phyloP scores from a whole-genome alignment of 1,140 invertebrate genomes.

The Orchestia grillus region DNA sequence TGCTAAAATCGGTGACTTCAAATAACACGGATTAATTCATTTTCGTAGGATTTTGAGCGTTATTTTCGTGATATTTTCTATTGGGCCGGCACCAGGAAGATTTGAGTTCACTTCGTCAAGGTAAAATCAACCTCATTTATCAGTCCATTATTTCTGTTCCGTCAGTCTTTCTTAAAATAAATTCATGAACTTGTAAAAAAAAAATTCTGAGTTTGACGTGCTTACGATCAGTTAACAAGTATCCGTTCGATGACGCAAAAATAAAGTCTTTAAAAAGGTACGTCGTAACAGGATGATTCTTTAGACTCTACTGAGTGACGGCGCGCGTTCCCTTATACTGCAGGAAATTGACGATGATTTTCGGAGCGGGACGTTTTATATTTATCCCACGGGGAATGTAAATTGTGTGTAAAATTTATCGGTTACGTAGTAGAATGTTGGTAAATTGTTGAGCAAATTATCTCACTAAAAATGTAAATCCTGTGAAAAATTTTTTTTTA shows the following conservation, averaged over 20 bases:
- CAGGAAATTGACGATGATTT: not conserved
- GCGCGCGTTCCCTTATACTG: not conserved
- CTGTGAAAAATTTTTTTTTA: too few species aligned
- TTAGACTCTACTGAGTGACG: not conserved
- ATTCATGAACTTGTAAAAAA: not conserved
- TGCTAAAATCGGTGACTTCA: too few species aligned
- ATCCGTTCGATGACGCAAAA: not conserved
- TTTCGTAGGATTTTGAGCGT: too few species aligned
- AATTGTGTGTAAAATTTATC: not conserved
- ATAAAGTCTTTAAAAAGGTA: not conserved
- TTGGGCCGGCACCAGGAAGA: not conserved
- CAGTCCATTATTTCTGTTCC: not conserved
- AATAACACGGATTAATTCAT: too few species aligned
- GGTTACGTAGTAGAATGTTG: too few species aligned
- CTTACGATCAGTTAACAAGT: not conserved
- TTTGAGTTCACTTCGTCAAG: not conserved
- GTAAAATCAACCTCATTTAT: not conserved
- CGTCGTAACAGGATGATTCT: not conserved
- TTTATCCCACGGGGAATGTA: not conserved
- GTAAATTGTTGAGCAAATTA: too few species aligned
- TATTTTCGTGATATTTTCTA: too few species aligned
- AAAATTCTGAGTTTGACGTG: not conserved
- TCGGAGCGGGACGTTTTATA: not conserved
- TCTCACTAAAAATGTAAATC: too few species aligned
- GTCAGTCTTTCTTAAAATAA: not conserved